Conservation (phyloP, 2,888 invertebrate genomes). For the Helobdella robusta region DNA sequence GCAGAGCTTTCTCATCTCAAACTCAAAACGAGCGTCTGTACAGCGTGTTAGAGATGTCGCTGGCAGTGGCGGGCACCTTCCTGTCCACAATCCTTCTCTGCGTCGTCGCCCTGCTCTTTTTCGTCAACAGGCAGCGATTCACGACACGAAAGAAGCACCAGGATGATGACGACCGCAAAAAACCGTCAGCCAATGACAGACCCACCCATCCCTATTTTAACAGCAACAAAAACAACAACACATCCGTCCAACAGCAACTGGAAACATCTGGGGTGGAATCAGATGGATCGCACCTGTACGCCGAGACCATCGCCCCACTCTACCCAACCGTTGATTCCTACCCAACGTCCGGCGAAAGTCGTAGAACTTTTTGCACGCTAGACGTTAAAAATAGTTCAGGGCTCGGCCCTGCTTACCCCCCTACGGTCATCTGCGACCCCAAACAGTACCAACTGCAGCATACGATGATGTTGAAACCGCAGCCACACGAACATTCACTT, state of each 20-base stretch:
- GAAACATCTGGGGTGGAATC: constrained; percentile 4
- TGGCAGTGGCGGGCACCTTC: constrained; percentile 12
- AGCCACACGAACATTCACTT: too few species aligned
- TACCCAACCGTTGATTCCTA: constrained; percentile 1
- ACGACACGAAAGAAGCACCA: background rate
- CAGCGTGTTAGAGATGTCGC: constrained; percentile 22
- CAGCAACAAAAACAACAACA: background rate
- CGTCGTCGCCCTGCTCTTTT: background rate
- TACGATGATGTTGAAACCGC: too few species aligned
- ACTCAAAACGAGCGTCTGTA: constrained; percentile 6
- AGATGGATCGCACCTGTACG: constrained; percentile 20
- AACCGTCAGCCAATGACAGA: background rate
- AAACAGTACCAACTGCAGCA: constrained; percentile 9
- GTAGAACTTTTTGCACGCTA: too few species aligned
- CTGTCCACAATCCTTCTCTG: background rate
- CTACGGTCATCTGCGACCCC: background rate
- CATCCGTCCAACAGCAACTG: constrained; percentile 4
- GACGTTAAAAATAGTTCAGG: too few species aligned
- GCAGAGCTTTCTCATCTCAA: too few species aligned
- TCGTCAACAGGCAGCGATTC: background rate
- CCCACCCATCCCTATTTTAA: background rate
- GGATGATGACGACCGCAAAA: background rate
- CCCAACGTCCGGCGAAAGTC: background rate
- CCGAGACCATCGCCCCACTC: constrained; percentile 9
- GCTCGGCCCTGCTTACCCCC: background rate